Evolutionary conservation across 2,888 invertebrate species (phyloP).

Genomic region (Agrotis ipsilon): DNA sequence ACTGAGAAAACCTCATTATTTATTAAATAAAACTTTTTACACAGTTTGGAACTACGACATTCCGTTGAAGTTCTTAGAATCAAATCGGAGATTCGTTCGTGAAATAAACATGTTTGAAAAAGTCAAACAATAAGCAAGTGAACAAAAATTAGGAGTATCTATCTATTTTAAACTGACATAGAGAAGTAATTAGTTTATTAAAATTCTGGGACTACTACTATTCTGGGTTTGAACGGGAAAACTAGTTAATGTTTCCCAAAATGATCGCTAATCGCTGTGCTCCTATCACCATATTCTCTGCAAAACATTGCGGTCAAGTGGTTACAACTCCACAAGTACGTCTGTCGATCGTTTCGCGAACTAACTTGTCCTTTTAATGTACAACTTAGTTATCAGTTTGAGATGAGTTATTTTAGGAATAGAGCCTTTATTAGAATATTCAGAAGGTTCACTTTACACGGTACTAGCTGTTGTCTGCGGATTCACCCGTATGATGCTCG

Average conservation of each 20-base stretch:
- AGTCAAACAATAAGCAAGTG: background rate
- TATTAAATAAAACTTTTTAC: constrained; percentile 35
- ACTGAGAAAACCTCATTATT: constrained; percentile 24
- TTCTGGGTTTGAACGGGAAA: background rate
- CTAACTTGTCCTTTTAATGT: constrained; percentile 53
- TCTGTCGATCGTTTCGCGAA: constrained; percentile 30
- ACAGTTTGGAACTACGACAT: constrained; percentile 13
- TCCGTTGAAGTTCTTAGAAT: background rate
- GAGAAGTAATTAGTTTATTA: background rate
- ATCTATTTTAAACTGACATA: no score
- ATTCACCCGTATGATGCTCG: no score
- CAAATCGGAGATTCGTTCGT: background rate
- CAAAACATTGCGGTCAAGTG: constrained; percentile 41
- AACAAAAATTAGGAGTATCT: background rate
- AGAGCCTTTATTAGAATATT: background rate
- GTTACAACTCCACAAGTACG: constrained; percentile 14
- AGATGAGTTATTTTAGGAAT: constrained; percentile 36
- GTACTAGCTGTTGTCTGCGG: no score
- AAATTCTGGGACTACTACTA: background rate
- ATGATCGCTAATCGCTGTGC: constrained; percentile 11
- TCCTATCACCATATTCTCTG: background rate
- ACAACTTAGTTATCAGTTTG: constrained; percentile 54
- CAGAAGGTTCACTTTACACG: constrained; percentile 6
- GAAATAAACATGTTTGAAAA: background rate
- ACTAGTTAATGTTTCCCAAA: background rate